These are phyloP conservation scores for Hippopotamus amphibius DNA, from an alignment of 2,113 vertebrate species.

Conservation along the genomic window DNA sequence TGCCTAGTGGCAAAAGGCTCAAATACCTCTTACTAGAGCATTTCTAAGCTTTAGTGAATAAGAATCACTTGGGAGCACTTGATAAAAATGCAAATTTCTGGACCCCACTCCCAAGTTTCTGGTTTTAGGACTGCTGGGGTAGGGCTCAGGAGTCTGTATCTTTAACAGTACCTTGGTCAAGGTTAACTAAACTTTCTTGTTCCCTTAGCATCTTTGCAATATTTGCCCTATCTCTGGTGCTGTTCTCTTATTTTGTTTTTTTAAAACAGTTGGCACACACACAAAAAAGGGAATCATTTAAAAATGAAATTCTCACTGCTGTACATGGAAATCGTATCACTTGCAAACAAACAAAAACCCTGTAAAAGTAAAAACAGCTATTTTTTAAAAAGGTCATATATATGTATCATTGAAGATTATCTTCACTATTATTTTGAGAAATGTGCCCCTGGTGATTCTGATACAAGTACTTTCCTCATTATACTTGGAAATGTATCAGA, in stretches of 20 bases:
- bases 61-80: neutral
- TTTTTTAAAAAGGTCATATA: neutral
- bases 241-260: neutral
- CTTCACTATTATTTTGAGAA: slow-evolving; percentile 20
- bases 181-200: neutral
- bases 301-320: neutral
- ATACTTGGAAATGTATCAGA: neutral
- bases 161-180: neutral
- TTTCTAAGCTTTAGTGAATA: slow-evolving; percentile 34
- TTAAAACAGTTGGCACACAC: neutral
- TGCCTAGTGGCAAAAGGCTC: neutral
- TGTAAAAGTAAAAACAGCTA: neutral
- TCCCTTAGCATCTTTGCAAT: neutral
- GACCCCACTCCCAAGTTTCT: neutral
- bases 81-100: slow-evolving; percentile 22
- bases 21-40: neutral
- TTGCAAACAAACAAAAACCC: neutral
- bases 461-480: neutral
- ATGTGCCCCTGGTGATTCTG: neutral
- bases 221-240: neutral
- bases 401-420: neutral
- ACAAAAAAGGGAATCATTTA: slow-evolving; percentile 2
- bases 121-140: neutral
- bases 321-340: neutral
- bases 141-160: neutral